Conservation (phyloP, 2,113 vertebrate species). For the Hippocampus mohnikei region DNA sequence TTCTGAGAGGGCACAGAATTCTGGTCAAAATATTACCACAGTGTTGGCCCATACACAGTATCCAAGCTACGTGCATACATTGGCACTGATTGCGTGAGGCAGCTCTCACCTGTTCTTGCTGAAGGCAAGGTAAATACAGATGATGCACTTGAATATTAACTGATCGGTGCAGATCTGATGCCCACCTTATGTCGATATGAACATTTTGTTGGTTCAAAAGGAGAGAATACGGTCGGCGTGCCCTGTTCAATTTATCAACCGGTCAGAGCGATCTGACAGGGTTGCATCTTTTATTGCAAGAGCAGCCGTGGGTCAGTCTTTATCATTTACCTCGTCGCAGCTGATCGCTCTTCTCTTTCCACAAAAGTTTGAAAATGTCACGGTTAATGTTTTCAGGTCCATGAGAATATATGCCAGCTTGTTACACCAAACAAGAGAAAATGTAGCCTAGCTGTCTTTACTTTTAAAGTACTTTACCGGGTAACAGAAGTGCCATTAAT, state of each 20-base stretch:
- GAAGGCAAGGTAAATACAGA: neutral
- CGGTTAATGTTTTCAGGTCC: neutral
- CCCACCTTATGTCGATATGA: neutral
- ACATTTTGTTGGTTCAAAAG: neutral
- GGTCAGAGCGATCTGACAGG: slow-evolving; percentile 6
- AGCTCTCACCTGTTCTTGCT: neutral
- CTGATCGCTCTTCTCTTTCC: neutral
- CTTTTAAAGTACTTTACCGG: neutral
- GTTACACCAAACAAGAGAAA: neutral
- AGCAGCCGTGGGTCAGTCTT: neutral
- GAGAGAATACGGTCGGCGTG: neutral
- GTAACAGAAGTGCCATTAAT: neutral
- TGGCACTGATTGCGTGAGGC: neutral
- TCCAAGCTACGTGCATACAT: neutral
- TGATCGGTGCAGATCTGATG: neutral
- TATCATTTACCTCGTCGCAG: neutral
- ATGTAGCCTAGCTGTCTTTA: neutral
- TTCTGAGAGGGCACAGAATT: neutral
- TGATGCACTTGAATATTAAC: neutral
- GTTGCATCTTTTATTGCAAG: neutral
- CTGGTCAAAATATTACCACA: slow-evolving; percentile 4
- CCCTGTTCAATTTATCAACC: slow-evolving; percentile 2
- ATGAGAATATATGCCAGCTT: neutral
- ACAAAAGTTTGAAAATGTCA: slow-evolving; percentile 1
- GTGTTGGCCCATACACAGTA: neutral